These are phyloP conservation scores for Venusia cambrica DNA, from an alignment of 2,888 invertebrate genomes.

Conservation along the genomic window DNA sequence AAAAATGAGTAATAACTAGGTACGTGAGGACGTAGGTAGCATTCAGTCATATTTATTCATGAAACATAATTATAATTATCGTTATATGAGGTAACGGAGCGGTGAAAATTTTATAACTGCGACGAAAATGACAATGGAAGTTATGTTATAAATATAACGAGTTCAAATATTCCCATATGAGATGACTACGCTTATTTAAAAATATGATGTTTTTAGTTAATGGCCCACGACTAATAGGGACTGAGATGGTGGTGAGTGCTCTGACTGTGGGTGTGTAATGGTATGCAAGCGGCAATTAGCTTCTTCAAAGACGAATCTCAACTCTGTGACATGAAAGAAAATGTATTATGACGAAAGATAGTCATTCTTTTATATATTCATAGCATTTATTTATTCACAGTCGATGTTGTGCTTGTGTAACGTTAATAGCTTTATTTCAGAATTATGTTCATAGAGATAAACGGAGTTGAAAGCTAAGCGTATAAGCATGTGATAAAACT, in stretches of 20 bases:
- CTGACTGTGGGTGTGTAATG: not conserved
- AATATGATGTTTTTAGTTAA: slow-evolving; percentile 16
- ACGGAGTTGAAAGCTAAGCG: slow-evolving; percentile 12
- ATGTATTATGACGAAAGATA: too few species aligned
- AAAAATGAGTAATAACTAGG: too few species aligned
- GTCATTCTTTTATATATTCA: too few species aligned
- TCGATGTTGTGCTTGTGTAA: slow-evolving; percentile 7
- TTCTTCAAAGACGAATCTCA: not conserved
- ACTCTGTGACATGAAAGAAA: not conserved
- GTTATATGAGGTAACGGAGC: slow-evolving; percentile 37
- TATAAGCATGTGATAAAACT: too few species aligned
- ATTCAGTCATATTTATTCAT: too few species aligned
- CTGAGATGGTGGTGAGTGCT: not conserved
- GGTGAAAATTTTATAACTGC: slow-evolving; percentile 35
- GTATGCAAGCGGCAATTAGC: not conserved
- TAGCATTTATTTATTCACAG: slow-evolving; percentile 6
- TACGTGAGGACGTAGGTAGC: too few species aligned
- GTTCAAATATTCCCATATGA: slow-evolving; percentile 12
- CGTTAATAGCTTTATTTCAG: slow-evolving; percentile 15
- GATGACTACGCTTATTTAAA: slow-evolving; percentile 9
- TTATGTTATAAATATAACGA: slow-evolving; percentile 19
- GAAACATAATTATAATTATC: too few species aligned
- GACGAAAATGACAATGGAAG: slow-evolving; percentile 45
- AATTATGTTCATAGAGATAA: slow-evolving; percentile 11
- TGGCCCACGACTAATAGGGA: slow-evolving; percentile 12